Evolutionary conservation across 2,888 invertebrate species (phyloP), one percentile per base, ranked within the genome.

Genomic region (Xiphydria camelus): DNA sequence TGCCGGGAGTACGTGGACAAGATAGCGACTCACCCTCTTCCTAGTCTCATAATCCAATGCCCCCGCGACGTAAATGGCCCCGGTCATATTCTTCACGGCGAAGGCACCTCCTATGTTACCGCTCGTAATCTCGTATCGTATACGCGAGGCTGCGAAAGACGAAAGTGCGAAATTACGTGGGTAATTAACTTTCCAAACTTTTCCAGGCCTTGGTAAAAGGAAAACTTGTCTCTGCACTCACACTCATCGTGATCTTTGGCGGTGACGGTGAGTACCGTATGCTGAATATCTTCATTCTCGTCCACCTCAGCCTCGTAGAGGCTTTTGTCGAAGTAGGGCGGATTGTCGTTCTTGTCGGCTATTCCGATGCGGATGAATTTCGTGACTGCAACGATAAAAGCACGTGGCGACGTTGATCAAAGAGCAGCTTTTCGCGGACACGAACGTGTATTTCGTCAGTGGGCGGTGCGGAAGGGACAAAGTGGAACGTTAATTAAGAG

Each of bases 191-290:
- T n/a, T n/a, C n/a, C n/a, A n/a, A n/a, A n/a, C n/a, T n/a, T n/a
- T n/a, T n/a, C n/a, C n/a, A n/a, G n/a, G n/a, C n/a, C 36, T 17
- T 36, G 17, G 3, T 39, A n/a, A n/a, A 39, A 41, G 12, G 23
- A 20, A 38, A 41, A 26, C 12, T 29, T 21, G 31, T 21, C 23
- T 44, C 19, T 10, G 18, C 78, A 90, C 93, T 93, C 79, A 94
- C 94, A 94, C 86, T 95, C 95, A 82, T 97, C 97, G 83, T 93
- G 92, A 85, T 97, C 97, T 83, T 95, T 94, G 83, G 97, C 97
- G 80, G 94, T 94, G 82, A 97, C 96, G 60, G 94, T 94, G 77
- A 96, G 91, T 36, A 95, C 94, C 52, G 95, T 94, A 77, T 95
- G 94, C 71, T 94, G 94, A 70, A 94, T 94, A 75, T 95, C 94